Evolutionary conservation across 2,888 invertebrate genomes (phyloP), one percentile per base, ranked within the genome.

Genomic region (Caenorhabditis sp.): DNA sequence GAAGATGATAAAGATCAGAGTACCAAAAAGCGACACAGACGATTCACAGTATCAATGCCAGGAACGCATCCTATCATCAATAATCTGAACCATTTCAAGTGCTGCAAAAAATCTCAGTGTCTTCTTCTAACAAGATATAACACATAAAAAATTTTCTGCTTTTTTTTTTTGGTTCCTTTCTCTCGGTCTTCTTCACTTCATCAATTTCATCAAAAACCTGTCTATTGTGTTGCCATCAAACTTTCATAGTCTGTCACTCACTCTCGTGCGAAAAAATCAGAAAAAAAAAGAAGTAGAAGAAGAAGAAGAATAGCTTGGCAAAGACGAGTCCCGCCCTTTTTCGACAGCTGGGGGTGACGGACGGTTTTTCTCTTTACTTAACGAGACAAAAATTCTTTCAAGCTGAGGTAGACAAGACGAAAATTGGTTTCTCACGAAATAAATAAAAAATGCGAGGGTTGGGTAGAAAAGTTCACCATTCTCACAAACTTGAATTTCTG

Each of bases 121-220:
- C 47, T n/a, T 47, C 19, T 47, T 19, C 47, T 47, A 47, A 47
- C 47, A 47, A 38, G 38, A 47, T 47, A 47, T 47, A 19, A 47
- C n/a, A 47, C 19, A 47, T n/a, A 47, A 47, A 47, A 44, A 47
- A 47, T n/a, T n/a, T 19, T 51, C 8, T 24, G 54, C 26, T 54
- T 54, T 54, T 54, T 54, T 54, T 14, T n/a, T n/a, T n/a, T n/a
- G n/a, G 24, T 26, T 24, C 14, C 54, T 14, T 41, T 41, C 51
- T 68, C 59, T 68, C 68, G 69, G 61, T 77, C 69, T 77, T 77
- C 59, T 59, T 59, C 77, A 77, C 70, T 68, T 61, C 69, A 66
- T 66, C 75, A 49, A 58, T 63, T 69, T 59, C 63, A 63, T 61
- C 51, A 70, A 77, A 77, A 77, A 77, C 77, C 70, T 77, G 77